phyloP scores from a whole-genome alignment of 2,888 invertebrate genomes.

The Charanyca ferruginea region DNA sequence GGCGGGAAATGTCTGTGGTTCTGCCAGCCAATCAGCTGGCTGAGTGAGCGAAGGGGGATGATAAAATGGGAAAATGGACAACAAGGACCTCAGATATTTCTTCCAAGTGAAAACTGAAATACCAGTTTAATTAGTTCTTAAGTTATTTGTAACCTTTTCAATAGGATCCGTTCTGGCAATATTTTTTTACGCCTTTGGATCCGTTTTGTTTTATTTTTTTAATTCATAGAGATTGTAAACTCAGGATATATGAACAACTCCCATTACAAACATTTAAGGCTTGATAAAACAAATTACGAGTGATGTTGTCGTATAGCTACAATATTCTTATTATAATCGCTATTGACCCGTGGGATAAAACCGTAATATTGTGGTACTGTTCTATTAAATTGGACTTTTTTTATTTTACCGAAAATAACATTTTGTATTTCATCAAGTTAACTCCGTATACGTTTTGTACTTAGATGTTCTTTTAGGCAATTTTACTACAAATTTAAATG shows the following conservation, averaged over 20 bases:
- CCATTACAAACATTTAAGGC: slow-evolving; percentile 70
- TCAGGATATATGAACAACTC: slow-evolving; percentile 71
- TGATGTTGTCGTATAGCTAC: slow-evolving; percentile 73
- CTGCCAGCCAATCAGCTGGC: background rate
- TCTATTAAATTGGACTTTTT: slow-evolving; percentile 71
- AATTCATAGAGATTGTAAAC: slow-evolving; percentile 78
- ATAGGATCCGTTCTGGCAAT: slow-evolving; percentile 59
- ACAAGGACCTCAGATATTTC: slow-evolving; percentile 27
- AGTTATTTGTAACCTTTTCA: slow-evolving; percentile 50
- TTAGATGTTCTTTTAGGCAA: background rate
- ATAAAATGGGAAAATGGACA: background rate
- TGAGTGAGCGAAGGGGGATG: slow-evolving; percentile 11
- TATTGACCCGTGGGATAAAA: slow-evolving; percentile 70
- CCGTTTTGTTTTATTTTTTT: slow-evolving; percentile 49
- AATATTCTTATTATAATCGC: slow-evolving; percentile 76
- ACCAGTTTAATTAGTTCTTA: slow-evolving; percentile 60
- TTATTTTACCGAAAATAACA: slow-evolving; percentile 55
- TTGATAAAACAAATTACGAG: slow-evolving; percentile 77
- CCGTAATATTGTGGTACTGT: slow-evolving; percentile 78
- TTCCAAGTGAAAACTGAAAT: slow-evolving; percentile 39
- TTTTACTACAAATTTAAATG: background rate
- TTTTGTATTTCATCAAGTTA: slow-evolving; percentile 59
- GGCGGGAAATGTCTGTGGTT: slow-evolving; percentile 17
- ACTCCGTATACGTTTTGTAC: slow-evolving; percentile 6
- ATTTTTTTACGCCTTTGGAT: slow-evolving; percentile 62